phyloP scores from a whole-genome alignment of 2,113 vertebrate species.

The Monarcha castaneiventris region DNA sequence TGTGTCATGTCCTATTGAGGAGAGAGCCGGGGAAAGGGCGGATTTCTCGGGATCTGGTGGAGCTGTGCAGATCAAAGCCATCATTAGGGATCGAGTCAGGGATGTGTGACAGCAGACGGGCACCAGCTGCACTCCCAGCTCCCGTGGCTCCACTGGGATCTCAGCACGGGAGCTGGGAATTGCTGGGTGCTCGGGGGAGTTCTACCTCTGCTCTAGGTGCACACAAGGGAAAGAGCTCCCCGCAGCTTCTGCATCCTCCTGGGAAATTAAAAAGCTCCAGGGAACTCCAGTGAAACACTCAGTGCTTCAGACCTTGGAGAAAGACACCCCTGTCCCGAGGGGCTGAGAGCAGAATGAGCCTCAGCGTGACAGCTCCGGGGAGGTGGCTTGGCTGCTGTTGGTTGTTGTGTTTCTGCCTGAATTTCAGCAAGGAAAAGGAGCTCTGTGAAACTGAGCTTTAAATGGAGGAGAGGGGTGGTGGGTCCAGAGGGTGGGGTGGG shows the following conservation, averaged over 20 bases:
- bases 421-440: background rate
- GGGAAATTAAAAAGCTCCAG: background rate
- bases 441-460: background rate
- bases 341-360: background rate
- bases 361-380: fast-evolving
- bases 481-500: too few species aligned
- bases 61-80: background rate
- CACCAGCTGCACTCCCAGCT: background rate
- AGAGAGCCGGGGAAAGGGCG: background rate
- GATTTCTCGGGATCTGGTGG: background rate
- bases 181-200: background rate
- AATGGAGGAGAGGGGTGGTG: too few species aligned
- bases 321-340: background rate
- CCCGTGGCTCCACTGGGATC: background rate
- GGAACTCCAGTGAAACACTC: background rate
- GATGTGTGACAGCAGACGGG: background rate
- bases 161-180: background rate
- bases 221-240: background rate
- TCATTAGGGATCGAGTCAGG: background rate
- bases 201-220: background rate
- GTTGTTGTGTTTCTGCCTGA: background rate
- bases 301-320: background rate
- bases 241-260: fast-evolving
- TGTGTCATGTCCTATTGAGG: fast-evolving
- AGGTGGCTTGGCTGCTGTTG: background rate